Conservation (phyloP, 2,888 invertebrate species). For the Agapetus fuscipes region DNA sequence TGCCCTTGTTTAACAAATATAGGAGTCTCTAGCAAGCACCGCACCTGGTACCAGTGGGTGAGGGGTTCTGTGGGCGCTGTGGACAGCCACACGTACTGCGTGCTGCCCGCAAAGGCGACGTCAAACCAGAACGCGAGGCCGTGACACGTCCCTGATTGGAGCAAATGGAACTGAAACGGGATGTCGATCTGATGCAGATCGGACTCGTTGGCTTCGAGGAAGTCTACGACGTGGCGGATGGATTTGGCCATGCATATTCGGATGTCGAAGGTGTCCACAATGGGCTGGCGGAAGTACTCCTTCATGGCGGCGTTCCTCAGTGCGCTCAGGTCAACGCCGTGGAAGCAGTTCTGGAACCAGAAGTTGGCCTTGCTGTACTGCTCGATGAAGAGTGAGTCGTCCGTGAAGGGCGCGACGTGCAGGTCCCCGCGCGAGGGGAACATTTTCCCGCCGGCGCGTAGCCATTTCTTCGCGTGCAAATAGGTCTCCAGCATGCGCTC, state of each 20-base stretch:
- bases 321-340: conserved; percentile 91
- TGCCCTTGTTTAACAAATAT: conserved; percentile 93
- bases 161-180: conserved; percentile 84
- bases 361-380: conserved; percentile 98
- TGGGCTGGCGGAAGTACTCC: conserved; percentile 96
- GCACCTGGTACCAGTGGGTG: conserved; percentile 99
- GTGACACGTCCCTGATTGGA: conserved; percentile 91
- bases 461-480: conserved; percentile 97
- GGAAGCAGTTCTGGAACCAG: conserved; percentile 97
- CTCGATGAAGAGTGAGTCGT: conserved; percentile 95
- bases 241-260: conserved; percentile 94
- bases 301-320: conserved; percentile 88
- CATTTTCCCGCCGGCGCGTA: conserved; percentile 90
- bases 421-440: conserved; percentile 95
- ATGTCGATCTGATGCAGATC: conserved; percentile 94
- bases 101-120: conserved; percentile 87
- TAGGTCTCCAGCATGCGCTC: conserved; percentile 99
- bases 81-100: conserved; percentile 90
- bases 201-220: conserved; percentile 82
- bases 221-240: conserved; percentile 87
- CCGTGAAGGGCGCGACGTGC: conserved; percentile 95
- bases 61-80: conserved; percentile 96
- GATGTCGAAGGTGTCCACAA: conserved; percentile 97
- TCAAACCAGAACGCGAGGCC: conserved; percentile 99
- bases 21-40: conserved; percentile 89